Evolutionary conservation across 2,113 vertebrate species (phyloP).

Genomic region (Hypocryptadius cinnamomeus): DNA sequence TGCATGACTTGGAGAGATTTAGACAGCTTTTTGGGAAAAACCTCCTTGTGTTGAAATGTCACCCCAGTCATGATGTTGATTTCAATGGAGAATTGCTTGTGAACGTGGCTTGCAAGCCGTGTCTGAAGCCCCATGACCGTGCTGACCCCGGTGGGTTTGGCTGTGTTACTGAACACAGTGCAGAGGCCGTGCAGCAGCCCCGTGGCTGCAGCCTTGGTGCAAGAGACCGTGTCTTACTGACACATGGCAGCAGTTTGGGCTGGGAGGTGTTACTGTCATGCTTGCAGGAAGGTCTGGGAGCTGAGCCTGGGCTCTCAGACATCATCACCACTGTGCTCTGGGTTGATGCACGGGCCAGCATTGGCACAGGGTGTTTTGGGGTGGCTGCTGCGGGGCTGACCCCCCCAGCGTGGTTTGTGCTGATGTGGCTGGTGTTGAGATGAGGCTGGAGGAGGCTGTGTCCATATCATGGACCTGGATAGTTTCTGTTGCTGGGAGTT

Average conservation of each 20-base stretch:
- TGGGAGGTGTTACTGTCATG: not conserved
- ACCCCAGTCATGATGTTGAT: not conserved
- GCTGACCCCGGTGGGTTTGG: not conserved
- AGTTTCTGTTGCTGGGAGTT: not conserved
- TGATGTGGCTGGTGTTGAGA: not conserved
- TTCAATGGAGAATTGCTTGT: not conserved
- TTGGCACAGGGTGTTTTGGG: accelerated
- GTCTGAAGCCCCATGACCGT: not conserved
- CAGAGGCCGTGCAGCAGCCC: not conserved
- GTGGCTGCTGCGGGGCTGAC: not conserved
- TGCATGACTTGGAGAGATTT: not conserved
- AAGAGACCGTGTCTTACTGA: accelerated
- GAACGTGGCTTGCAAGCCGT: not conserved
- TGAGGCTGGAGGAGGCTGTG: not conserved
- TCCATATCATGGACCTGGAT: not conserved
- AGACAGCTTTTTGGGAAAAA: not conserved
- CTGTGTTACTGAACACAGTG: not conserved
- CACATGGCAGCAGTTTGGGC: accelerated
- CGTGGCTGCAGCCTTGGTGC: not conserved
- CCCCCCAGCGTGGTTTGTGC: not conserved
- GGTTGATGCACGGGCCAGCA: not conserved
- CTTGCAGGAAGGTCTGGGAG: not conserved
- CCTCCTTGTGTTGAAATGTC: not conserved
- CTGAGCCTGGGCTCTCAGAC: not conserved
- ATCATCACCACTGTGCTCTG: not conserved